Conservation (phyloP, 2,113 vertebrate genomes). For the Anguilla rostrata region DNA sequence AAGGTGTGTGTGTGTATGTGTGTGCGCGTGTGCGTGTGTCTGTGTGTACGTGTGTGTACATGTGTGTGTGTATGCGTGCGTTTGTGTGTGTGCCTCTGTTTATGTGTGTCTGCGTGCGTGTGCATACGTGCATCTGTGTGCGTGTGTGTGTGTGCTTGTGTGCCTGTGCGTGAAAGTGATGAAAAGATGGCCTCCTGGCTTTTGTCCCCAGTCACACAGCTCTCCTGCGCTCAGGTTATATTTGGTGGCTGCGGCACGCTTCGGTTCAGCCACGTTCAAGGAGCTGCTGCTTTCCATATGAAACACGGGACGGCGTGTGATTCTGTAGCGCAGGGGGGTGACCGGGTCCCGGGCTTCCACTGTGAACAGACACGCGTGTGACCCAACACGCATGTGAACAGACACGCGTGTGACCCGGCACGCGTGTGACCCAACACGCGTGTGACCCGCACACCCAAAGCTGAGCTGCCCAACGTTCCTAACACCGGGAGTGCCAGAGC, state of each 20-base stretch:
- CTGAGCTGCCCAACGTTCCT: not conserved
- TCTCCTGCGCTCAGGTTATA: not conserved
- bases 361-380: not conserved
- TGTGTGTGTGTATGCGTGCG: not conserved
- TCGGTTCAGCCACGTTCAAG: conserved; percentile 36
- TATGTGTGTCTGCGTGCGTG: not conserved
- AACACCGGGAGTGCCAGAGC: not conserved
- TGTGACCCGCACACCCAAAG: conserved; percentile 46
- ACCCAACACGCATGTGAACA: no score
- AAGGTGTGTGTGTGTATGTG: not conserved
- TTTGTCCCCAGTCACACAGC: not conserved
- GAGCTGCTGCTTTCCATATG: conserved; percentile 36
- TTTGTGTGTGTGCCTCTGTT: not conserved
- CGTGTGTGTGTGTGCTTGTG: not conserved
- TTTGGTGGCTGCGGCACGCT: not conserved
- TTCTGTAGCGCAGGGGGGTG: conserved; percentile 28
- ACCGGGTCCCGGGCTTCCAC: not conserved
- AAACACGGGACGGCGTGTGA: conserved; percentile 22
- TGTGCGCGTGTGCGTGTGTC: not conserved
- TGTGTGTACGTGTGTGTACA: not conserved
- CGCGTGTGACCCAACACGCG: not conserved
- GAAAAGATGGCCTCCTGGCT: not conserved
- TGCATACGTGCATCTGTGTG: not conserved
- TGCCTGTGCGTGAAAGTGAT: not conserved
- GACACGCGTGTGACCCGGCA: not conserved